Conservation (phyloP, 2,888 invertebrate genomes). For the Ichneumon xanthorius region DNA sequence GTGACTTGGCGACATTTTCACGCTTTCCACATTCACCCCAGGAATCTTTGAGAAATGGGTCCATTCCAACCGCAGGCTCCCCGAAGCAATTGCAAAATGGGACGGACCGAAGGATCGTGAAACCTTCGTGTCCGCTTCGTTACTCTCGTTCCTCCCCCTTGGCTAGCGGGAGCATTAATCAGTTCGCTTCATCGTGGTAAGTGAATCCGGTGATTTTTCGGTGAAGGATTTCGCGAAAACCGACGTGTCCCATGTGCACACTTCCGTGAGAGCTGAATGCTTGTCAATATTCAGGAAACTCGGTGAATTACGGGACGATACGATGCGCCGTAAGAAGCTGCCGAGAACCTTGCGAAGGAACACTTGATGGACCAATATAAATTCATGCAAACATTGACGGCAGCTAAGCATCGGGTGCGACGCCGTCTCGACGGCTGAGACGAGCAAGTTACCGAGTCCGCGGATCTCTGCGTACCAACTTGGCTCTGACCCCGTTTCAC, state of each 20-base stretch:
- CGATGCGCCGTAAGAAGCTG: slow-evolving; percentile 6
- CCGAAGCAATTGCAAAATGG: slow-evolving; percentile 39
- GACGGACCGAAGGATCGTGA: slow-evolving; percentile 21
- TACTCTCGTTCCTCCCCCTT: slow-evolving; percentile 14
- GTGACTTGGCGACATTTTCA: neutral
- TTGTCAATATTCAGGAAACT: slow-evolving; percentile 43
- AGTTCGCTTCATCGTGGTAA: slow-evolving; percentile 38
- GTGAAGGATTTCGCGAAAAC: slow-evolving; percentile 40
- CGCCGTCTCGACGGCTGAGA: slow-evolving; percentile 37
- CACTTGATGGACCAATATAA: slow-evolving; percentile 69
- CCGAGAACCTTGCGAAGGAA: slow-evolving; percentile 30
- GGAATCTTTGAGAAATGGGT: slow-evolving; percentile 39
- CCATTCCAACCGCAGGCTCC: slow-evolving; percentile 22
- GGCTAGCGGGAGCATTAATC: slow-evolving; percentile 29
- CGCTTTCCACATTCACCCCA: neutral
- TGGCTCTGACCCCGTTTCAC: slow-evolving; percentile 59
- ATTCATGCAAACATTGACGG: slow-evolving; percentile 69
- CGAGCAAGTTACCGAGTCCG: slow-evolving; percentile 34
- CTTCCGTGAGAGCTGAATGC: slow-evolving; percentile 16
- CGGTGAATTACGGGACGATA: neutral
- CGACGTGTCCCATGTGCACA: neutral
- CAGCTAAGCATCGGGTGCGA: slow-evolving; percentile 47
- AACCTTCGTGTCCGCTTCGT: slow-evolving; percentile 15
- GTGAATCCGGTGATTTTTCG: slow-evolving; percentile 45
- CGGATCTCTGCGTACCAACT: slow-evolving; percentile 2